Base-by-base conservation (phyloP, 2,113 vertebrate species). In the Mola mola region DNA sequence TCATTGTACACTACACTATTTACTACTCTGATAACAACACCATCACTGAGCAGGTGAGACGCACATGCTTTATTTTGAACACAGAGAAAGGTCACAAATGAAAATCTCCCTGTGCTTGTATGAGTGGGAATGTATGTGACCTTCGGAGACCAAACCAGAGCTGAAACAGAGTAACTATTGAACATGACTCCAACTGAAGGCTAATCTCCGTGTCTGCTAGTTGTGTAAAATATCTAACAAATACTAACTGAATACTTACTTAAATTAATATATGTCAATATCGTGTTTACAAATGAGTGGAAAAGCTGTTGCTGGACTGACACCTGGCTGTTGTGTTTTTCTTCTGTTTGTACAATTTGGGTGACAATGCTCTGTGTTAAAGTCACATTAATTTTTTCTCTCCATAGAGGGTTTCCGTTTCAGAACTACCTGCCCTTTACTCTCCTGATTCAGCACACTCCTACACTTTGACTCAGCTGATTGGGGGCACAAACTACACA, bases 1-100 rank as follows among this genome's bases (percentile, higher is more conserved):
- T 94, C 68, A 93, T 96, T 85, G 81, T 87, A 16, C 90, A 92
- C 75, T 97, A 96, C 82, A 91, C 92, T 15, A 83, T 98, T 87
- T 94, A 93, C 87, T 96, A 94, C 70, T 87, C 84, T 72, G 83
- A 93, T 48, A 83, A 82, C 75, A 88, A 89, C 40, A 93, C 82
- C 65, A 74, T 89, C 74, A 91, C 72, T 58, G n/a, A 86, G 29
- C 83, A 94, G 95, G 96, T 98, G 89, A 93, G 90, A 53, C n/a
- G n/a, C 31, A 16, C 38, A 53, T 17, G 24, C 15, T 31, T 13
- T 51, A 12, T 41, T 22, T 17, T 24, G 22, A 59, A 33, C 21
- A 42, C 60, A 28, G 58, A 47, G 36, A 65, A 6, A 47, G 4
- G 22, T 65, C 3, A 40, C 11, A n/a, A 2, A 28, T 16, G 20